Evolutionary conservation across 1,140 invertebrate species (phyloP), one percentile per base, ranked within the genome.

Genomic region (Diorhabda elongata): DNA sequence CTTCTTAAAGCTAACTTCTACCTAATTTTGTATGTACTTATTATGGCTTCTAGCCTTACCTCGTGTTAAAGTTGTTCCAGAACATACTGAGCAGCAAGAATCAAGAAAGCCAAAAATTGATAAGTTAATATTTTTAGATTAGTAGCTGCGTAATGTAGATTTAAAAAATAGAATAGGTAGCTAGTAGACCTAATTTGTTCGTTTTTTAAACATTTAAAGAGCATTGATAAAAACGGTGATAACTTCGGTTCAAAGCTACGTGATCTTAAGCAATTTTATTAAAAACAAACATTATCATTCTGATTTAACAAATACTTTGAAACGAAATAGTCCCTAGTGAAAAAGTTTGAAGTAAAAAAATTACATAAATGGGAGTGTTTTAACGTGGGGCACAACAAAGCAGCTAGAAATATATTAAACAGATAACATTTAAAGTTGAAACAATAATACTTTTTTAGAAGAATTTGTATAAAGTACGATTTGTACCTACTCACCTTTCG

Each of bases 51-150:
- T 47, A 77, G 77, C 88, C 93, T 95, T 95, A 96, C 94, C 94
- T 96, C 88, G 92, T 91, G 83, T 95, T 95, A 92, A 96, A 96
- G 91, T 95, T 92, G 89, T 94, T 96, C 94, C 94, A 96, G 91
- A 96, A 95, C 85, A 94, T 91, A 92, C 93, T 95, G 92, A 89
- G 89, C 88, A 90, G 88, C 88, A 87, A 81, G 82, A 85, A 85
- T 82, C 84, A 86, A 85, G 73, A 62, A 73, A 78, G 44, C 45
- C 43, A 64, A 64, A 64, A 26, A 26, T 47, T 52, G n/a, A 41
- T 64, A 56, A 64, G 42, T 64, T 64, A 64, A 44, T 6, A 52
- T 52, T 6, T 52, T 52, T 26, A 26, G 26, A 26, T 26, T 26
- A 26, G 26, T 26, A 26, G 26, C 26, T 26, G 26, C 26, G 26